A percentile compares a stretch with the other conserved stretches of the same genome.
Conservation (phyloP, 2,113 vertebrate species). For the Scomber japonicus region DNA sequence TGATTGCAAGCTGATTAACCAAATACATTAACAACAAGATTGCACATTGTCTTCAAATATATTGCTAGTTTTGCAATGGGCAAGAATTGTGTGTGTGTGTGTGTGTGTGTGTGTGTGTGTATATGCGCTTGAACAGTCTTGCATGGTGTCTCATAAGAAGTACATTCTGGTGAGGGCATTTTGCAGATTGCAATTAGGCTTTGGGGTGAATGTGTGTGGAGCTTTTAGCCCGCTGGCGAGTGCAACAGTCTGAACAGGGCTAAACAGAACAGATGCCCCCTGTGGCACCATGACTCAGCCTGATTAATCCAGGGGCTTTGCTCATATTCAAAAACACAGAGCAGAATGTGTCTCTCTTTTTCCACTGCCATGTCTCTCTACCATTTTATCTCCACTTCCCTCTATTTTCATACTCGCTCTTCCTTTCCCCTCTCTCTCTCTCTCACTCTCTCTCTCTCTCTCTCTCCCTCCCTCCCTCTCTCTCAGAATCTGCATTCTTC, state of each 20-base stretch:
- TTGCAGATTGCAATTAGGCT: conserved; percentile 44
- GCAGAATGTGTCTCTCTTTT: conserved; percentile 7
- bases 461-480: conserved; percentile 13
- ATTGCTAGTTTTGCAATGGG: not conserved
- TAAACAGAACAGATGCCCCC: conserved; percentile 54
- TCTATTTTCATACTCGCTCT: conserved; percentile 27
- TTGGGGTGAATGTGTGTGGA: conserved; percentile 36
- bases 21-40: not conserved
- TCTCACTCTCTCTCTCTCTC: conserved; percentile 1
- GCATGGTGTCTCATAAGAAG: not conserved
- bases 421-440: conserved; percentile 2
- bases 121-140: not conserved
- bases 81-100: not conserved
- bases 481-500: conserved; percentile 22
- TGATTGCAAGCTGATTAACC: not conserved
- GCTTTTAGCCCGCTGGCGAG: conserved; percentile 34
- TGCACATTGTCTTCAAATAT: not conserved
- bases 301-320: conserved; percentile 58
- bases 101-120: not conserved
- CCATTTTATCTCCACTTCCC: not conserved
- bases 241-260: conserved; percentile 39
- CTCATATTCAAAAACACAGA: conserved; percentile 47
- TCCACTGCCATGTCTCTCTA: conserved; percentile 1
- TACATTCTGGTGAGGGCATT: conserved; percentile 34
- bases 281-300: conserved; percentile 52